Base-by-base conservation (phyloP, 1,140 invertebrate species). In the Hermetia illucens region DNA sequence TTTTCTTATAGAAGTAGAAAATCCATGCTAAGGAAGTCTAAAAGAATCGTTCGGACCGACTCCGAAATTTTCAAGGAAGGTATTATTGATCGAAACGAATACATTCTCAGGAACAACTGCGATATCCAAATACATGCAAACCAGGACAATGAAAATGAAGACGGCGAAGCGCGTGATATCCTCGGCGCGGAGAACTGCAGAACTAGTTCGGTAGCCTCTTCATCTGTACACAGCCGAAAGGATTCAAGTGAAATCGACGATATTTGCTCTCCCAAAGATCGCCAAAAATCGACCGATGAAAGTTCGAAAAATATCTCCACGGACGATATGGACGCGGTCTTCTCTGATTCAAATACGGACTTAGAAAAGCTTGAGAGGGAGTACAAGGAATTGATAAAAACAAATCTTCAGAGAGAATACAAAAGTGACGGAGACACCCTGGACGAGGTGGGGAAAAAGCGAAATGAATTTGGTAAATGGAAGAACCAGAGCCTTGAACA, bases 371-470 rank as follows among this genome's bases (percentile, higher is more conserved):
- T 41, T 5, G 39, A 41, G 19, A 34, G 12, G 8, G 39, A 41
- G 8, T 41, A 41, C 21, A 35, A 30, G 15, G 39, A 41, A 36
- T 24, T 36, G 9, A 30, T 30, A 10, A 10, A 22, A 25, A 30
- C 33, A 16, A 41, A 29, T 36, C 25, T 41, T 10, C 39, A 41
- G 17, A 25, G 39, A 13, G 39, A 41, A 31, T 41, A 41, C 21
- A 41, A 41, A 41, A 41, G 39, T 15, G 39, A 41, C 36, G 39
- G 39, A 19, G 39, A 41, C 22, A 36, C 33, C 4, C 20, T 41
- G 18, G 39, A 41, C 22, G 39, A 41, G 22, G 24, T 41, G n/a
- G 39, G 39, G 3, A 41, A 41, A 25, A 29, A 36, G 2, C n/a
- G 31, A 30, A 17, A 35, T 19, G 29, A 40, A 21, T 34, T 13